Evolutionary conservation across 1,140 invertebrate genomes (phyloP), one percentile per base, ranked within the genome.

Genomic region (Bombus terrestris): DNA sequence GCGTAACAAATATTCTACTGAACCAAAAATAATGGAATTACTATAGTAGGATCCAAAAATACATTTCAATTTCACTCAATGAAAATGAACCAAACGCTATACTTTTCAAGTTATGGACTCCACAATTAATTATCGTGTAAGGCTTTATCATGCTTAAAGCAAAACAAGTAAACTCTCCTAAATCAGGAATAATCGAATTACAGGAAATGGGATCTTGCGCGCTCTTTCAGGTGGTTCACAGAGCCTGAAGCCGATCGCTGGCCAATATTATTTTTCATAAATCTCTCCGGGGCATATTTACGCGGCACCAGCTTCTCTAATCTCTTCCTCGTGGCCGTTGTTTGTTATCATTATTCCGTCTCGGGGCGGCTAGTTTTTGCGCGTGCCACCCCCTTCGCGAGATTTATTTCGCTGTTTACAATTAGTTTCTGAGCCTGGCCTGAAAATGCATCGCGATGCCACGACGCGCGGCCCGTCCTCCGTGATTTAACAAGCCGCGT

Each of bases 301-400:
- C 76, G 43, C 59, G 25, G 25, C 53, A 28, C 25, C 47, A 10
- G 22, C 39, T n/a, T 5, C n/a, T 78, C 39, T 78, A 43, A 64
- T 78, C 76, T 78, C n/a, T 39, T 64, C 25, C 76, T 41, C 39
- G n/a, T n/a, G 25, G 5, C 39, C 28, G 59, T 64, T 77, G 76
- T 66, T 78, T 78, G 76, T 78, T 78, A 78, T 78, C 76, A 78
- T 78, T 78, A 78, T 78, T 78, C 76, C 43, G 59, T 41, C 9
- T 39, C 59, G 37, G 37, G 32, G 59, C n/a, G 71, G 47, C 47
- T 53, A 78, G 57, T 78, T 78, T 78, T 78, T 78, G 35, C 39
- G 9, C 37, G 28, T 12, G 22, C 47, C 53, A 3, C 13, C 47
- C 43, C 32, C 5, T 8, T 53, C 32, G n/a, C 41, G 59, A 78